These are phyloP conservation scores for Microchrysa polita DNA, from an alignment of 2,888 invertebrate species.

Conservation along the genomic window DNA sequence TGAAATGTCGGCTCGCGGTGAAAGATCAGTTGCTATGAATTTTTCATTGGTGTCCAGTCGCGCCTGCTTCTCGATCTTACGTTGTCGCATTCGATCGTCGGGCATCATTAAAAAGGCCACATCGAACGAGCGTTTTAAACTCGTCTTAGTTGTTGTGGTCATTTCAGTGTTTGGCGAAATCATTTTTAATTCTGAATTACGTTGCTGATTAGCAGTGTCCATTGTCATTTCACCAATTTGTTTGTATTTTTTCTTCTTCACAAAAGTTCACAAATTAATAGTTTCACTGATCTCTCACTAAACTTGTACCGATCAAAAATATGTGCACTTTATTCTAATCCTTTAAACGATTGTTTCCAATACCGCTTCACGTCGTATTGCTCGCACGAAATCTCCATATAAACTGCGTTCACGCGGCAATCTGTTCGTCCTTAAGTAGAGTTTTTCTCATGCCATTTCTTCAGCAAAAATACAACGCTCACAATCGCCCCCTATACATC, in stretches of 20 bases:
- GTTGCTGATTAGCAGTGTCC: conserved; percentile 67
- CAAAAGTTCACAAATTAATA: conserved; percentile 26
- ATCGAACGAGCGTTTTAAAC: conserved; percentile 84
- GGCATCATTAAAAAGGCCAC: conserved; percentile 91
- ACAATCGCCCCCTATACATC: not conserved
- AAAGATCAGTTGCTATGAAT: conserved; percentile 63
- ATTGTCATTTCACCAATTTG: conserved; percentile 67
- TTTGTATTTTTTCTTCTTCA: no score
- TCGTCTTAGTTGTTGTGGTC: conserved; percentile 66
- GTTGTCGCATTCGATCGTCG: conserved; percentile 80
- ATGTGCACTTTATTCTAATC: not conserved
- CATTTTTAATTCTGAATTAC: conserved; percentile 65
- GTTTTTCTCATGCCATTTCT: conserved; percentile 51
- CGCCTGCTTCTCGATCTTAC: conserved; percentile 64
- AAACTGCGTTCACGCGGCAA: conserved; percentile 62
- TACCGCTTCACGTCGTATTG: conserved; percentile 25
- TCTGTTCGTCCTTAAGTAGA: conserved; percentile 64
- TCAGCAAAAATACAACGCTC: not conserved
- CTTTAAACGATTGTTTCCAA: not conserved
- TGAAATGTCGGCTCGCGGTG: conserved; percentile 53
- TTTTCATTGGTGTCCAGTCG: conserved; percentile 65
- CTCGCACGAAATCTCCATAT: conserved; percentile 58
- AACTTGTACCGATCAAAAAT: not conserved
- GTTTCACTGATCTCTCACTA: not conserved
- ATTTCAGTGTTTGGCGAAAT: conserved; percentile 58